Base-by-base conservation (phyloP, 2,113 vertebrate genomes). In the Menidia beryllina region DNA sequence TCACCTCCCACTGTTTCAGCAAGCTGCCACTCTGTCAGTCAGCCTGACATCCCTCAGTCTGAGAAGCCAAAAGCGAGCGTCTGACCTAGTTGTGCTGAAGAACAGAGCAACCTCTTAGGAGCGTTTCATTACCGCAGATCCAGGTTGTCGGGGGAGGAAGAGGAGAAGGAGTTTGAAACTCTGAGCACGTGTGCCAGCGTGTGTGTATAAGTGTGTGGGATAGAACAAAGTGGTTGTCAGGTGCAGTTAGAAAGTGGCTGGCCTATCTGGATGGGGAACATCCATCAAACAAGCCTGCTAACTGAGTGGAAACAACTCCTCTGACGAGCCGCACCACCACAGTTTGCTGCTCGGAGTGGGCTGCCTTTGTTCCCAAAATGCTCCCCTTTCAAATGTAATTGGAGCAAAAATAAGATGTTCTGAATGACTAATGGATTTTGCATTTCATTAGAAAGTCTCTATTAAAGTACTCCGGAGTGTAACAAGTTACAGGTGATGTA, bases 201-300 rank as follows among this genome's bases (percentile, higher is more conserved):
- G 49, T 13, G 51, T 13, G 63, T 15, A 55, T 3, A 49, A 49
- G 64, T 34, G 39, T 27, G 39, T 34, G 30, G 10, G 53, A 0
- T 56, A 68, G 65, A 71, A 75, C 71, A 84, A 81, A 82, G 79
- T 75, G 81, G 50, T 72, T 88, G 86, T 89, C 82, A 75, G 64
- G 65, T 77, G 71, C 82, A 34, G 83, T 87, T 89, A 86, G 80
- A 68, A 54, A 54, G 38, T 55, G 69, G 27, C 62, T 49, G 68
- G 72, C 39, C 52, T 41, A 60, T 76, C 72, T 86, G 85, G 56
- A 73, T 52, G 58, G 19, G 53, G 53, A 79, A 47, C 84, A 84
- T 89, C 80, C 82, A 81, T 88, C 82, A 89, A 74, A 58, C 59
- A 49, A 68, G 59, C 20, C 47, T 72, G 20, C 43, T 77, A 76